Conservation (phyloP, 2,888 invertebrate species). For the Polymixis flavicincta region DNA sequence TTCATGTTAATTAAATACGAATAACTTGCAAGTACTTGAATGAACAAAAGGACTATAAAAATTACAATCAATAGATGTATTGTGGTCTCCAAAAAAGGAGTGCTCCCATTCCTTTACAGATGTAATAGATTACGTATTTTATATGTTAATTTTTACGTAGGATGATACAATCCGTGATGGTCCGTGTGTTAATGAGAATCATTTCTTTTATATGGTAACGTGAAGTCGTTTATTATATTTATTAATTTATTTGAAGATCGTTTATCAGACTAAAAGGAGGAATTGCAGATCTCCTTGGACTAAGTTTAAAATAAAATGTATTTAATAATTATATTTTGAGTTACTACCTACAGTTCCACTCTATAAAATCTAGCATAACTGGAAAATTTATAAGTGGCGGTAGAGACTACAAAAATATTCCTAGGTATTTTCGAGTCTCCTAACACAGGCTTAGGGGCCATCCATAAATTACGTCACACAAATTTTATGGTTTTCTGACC, state of each 20-base stretch:
- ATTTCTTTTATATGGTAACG: slow-evolving; percentile 61
- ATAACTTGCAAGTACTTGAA: slow-evolving; percentile 34
- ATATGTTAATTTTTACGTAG: slow-evolving; percentile 66
- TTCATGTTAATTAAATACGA: slow-evolving; percentile 35
- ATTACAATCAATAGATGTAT: slow-evolving; percentile 44
- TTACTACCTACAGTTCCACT: slow-evolving; percentile 27
- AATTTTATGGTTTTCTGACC: too few relatives aligned
- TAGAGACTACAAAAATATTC: background rate
- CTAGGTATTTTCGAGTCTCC: too few relatives aligned
- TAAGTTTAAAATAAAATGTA: slow-evolving; percentile 27
- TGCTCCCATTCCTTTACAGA: slow-evolving; percentile 40
- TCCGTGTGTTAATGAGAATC: slow-evolving; percentile 52
- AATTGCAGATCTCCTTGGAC: slow-evolving; percentile 48
- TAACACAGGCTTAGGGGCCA: too few relatives aligned
- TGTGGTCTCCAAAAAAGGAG: slow-evolving; percentile 45
- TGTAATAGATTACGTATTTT: slow-evolving; percentile 53
- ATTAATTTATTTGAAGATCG: slow-evolving; percentile 55
- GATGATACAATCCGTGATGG: slow-evolving; percentile 56
- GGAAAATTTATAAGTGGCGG: background rate
- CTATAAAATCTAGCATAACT: background rate
- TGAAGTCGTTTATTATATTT: slow-evolving; percentile 53
- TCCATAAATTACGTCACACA: too few relatives aligned
- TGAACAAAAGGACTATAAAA: slow-evolving; percentile 50
- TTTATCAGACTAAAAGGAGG: slow-evolving; percentile 48
- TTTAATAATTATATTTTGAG: slow-evolving; percentile 1